Conservation (phyloP, 2,888 invertebrate genomes). For the Calephelis perditalis region DNA sequence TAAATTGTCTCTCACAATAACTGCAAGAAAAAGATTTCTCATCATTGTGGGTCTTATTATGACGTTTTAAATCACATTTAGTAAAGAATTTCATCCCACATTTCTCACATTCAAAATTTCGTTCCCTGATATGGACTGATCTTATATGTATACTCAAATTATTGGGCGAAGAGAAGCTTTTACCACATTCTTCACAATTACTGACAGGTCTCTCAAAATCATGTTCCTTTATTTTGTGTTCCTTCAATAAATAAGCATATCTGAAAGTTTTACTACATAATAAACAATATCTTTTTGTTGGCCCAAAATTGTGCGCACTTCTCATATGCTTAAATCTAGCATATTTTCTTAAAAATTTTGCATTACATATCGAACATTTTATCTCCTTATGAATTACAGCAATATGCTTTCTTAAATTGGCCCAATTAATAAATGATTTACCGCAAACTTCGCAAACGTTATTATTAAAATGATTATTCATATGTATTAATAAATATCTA, state of each 20-base stretch:
- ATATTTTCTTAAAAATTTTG: slow-evolving; percentile 32
- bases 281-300: slow-evolving; percentile 30
- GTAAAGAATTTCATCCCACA: slow-evolving; percentile 47
- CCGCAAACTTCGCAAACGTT: slow-evolving; percentile 50
- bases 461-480: slow-evolving; percentile 44
- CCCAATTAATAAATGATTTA: slow-evolving; percentile 39
- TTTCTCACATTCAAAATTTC: slow-evolving; percentile 37
- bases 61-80: slow-evolving; percentile 39
- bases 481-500: slow-evolving; percentile 35
- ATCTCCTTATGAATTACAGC: slow-evolving; percentile 38
- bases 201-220: slow-evolving; percentile 32
- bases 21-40: slow-evolving; percentile 39
- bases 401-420: slow-evolving; percentile 41
- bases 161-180: slow-evolving; percentile 35
- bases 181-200: slow-evolving; percentile 41
- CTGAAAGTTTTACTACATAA: slow-evolving; percentile 38
- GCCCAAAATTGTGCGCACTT: slow-evolving; percentile 8
- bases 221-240: slow-evolving; percentile 41
- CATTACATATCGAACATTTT: slow-evolving; percentile 41
- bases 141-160: slow-evolving; percentile 41
- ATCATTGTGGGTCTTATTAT: slow-evolving; percentile 44
- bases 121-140: slow-evolving; percentile 40
- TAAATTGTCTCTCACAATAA: slow-evolving; percentile 41
- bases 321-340: slow-evolving; percentile 32
- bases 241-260: slow-evolving; percentile 33